Percentiles rank a stretch among this genome's conserved stretches.
Evolutionary conservation across 2,888 invertebrate genomes (phyloP).

Genomic region (Zygaena filipendulae): DNA sequence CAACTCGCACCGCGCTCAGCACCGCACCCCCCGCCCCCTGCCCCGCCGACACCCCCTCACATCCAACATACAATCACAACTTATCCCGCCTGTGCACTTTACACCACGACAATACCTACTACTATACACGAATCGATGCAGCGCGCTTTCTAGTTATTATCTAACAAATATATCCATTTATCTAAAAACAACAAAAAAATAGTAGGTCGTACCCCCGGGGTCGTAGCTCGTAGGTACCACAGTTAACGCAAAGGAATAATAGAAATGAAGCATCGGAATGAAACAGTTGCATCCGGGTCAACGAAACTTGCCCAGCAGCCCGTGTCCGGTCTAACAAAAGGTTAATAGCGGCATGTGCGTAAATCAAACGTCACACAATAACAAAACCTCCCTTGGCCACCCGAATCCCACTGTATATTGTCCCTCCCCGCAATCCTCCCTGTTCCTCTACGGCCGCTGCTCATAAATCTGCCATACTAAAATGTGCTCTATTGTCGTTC

Average conservation of each 20-base stretch:
- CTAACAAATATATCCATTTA: too few relatives aligned
- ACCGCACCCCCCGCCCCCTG: conserved; percentile 13
- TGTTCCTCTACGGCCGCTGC: conserved; percentile 40
- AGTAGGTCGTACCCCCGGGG: too few relatives aligned
- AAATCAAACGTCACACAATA: conserved; percentile 68
- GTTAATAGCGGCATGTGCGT: conserved; percentile 66
- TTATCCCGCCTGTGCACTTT: conserved; percentile 4
- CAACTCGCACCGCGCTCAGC: conserved; percentile 18
- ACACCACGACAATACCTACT: conserved; percentile 13
- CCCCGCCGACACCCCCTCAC: conserved; percentile 8
- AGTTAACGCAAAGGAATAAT: too few relatives aligned
- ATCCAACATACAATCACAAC: conserved; percentile 22
- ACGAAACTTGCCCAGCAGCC: conserved; percentile 58
- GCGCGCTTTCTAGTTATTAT: too few relatives aligned
- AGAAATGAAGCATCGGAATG: too few relatives aligned
- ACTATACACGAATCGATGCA: conserved; percentile 13
- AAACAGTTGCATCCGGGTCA: conserved; percentile 33
- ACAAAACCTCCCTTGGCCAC: conserved; percentile 49
- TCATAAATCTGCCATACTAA: conserved; percentile 62
- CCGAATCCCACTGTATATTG: conserved; percentile 35
- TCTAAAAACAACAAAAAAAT: too few relatives aligned
- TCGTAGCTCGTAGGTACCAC: too few relatives aligned
- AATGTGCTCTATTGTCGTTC: conserved; percentile 44
- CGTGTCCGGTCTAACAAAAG: conserved; percentile 63
- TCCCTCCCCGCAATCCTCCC: conserved; percentile 39